Percentiles rank a stretch among this genome's conserved stretches.
Conservation (phyloP, 2,797 vertebrate species). For the Sitta carolinensis region DNA sequence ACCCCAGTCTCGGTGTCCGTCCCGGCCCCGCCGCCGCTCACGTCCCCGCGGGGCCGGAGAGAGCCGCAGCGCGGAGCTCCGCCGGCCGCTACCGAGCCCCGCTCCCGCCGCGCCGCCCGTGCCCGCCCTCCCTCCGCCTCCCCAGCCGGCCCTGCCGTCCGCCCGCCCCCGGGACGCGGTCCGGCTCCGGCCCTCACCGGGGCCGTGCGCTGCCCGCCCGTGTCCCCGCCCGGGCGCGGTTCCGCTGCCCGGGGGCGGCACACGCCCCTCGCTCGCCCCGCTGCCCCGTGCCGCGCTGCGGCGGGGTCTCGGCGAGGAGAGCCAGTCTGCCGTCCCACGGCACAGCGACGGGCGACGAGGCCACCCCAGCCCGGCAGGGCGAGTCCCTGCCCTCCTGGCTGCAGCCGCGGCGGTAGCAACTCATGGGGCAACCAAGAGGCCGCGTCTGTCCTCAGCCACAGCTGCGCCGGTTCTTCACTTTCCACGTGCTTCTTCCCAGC, state of each 20-base stretch:
- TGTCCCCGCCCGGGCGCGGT: not conserved
- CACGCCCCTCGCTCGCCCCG: not conserved
- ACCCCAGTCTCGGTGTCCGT: not conserved
- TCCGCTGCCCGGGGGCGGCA: not conserved
- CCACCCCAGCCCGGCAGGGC: not conserved
- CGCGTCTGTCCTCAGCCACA: not conserved
- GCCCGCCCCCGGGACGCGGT: not conserved
- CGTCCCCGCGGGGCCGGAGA: not conserved
- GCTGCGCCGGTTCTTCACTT: not conserved
- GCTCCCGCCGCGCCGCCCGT: not conserved
- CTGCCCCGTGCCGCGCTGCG: not conserved
- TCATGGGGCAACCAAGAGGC: rapidly evolving
- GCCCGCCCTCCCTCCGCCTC: not conserved
- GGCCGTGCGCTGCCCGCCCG: not conserved
- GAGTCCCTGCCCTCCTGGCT: not conserved
- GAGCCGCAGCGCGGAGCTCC: not conserved
- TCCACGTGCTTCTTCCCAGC: rapidly evolving
- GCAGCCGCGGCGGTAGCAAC: rapidly evolving
- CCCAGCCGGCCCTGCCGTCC: not conserved
- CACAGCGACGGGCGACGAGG: not conserved
- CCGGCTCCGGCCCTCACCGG: too few species aligned
- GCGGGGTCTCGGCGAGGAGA: not conserved
- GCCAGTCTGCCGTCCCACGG: not conserved
- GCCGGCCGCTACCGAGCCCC: not conserved
- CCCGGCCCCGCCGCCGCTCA: not conserved